Conservation (phyloP, 2,888 invertebrate species). For the Sarcophaga rosellei region DNA sequence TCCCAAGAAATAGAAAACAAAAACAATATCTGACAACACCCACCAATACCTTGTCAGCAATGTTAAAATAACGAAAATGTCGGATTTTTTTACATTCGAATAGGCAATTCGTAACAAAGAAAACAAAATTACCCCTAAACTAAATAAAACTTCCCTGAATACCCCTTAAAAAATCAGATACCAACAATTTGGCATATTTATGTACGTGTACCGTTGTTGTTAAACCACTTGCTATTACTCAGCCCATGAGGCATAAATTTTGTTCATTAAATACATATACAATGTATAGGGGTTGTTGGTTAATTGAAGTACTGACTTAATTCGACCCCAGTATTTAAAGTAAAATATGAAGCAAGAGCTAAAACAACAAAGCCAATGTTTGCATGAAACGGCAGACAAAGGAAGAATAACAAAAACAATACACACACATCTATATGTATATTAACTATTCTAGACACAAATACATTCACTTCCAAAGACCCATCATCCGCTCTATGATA, state of each 20-base stretch:
- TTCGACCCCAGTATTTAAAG: constrained; percentile 9
- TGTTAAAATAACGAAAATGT: constrained; percentile 16
- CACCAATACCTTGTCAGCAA: constrained; percentile 9
- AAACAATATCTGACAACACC: constrained; percentile 43
- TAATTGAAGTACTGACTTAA: constrained; percentile 9
- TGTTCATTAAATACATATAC: not conserved
- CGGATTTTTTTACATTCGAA: not conserved
- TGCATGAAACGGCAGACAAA: constrained; percentile 40
- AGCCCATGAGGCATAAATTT: no score
- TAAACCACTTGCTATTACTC: no score
- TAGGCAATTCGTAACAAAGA: constrained; percentile 8
- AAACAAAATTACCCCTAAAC: not conserved
- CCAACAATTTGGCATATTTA: no score
- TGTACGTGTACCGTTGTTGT: no score
- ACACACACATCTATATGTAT: constrained; percentile 3
- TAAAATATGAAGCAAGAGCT: constrained; percentile 2
- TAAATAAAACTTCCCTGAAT: not conserved
- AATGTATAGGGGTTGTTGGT: not conserved
- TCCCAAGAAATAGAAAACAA: constrained; percentile 10
- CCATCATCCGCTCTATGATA: constrained; percentile 38
- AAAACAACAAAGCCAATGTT: constrained; percentile 19
- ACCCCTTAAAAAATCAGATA: not conserved
- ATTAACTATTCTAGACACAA: constrained; percentile 19
- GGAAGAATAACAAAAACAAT: constrained; percentile 51
- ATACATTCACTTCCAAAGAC: not conserved